These are phyloP conservation scores for Colletes latitarsis DNA, from an alignment of 1,140 invertebrate species.

Conservation along the genomic window DNA sequence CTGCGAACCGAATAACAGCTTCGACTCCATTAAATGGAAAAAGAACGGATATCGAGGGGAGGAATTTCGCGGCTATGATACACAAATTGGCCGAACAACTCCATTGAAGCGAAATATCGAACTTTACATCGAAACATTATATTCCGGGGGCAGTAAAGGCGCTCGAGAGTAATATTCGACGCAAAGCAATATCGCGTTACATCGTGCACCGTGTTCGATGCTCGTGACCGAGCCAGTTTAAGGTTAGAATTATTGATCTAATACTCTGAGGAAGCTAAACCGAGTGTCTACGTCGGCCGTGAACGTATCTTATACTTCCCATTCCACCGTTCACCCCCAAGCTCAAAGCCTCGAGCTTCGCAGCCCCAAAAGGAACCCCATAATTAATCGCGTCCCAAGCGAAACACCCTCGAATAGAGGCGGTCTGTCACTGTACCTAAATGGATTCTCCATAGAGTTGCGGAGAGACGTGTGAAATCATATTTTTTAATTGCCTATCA, in stretches of 20 bases:
- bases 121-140: constrained; percentile 51
- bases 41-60: not conserved
- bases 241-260: constrained; percentile 82
- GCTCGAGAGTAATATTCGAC: constrained; percentile 47
- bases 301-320: constrained; percentile 77
- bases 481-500: not conserved
- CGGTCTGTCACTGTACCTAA: constrained; percentile 61
- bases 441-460: constrained; percentile 56
- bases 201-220: constrained; percentile 59
- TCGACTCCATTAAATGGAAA: not conserved
- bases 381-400: constrained; percentile 78
- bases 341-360: constrained; percentile 76
- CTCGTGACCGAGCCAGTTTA: constrained; percentile 68
- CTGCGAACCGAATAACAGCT: not conserved
- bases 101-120: constrained; percentile 39
- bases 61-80: not conserved
- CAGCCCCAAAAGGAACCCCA: constrained; percentile 75
- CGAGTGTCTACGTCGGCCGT: constrained; percentile 74
- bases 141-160: constrained; percentile 25
- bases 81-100: not conserved
- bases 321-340: constrained; percentile 70
- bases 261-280: constrained; percentile 79
- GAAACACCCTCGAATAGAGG: constrained; percentile 70
- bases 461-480: not conserved
- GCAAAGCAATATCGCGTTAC: constrained; percentile 69